Evolutionary conservation across 2,113 vertebrate species (phyloP).

Genomic region (Aegypius monachus): DNA sequence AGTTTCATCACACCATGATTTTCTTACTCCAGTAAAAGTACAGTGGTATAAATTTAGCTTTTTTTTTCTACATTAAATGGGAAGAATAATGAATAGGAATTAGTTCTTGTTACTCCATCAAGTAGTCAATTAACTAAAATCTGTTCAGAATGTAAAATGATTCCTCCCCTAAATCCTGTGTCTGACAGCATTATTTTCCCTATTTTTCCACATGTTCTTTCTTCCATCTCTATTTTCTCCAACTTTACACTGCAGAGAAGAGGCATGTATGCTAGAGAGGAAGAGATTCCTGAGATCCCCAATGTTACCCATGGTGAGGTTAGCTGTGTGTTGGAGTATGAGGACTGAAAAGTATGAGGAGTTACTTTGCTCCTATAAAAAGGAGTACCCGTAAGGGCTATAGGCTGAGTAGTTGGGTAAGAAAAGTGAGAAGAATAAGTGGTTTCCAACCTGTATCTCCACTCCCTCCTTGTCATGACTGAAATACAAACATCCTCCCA

Average conservation of each 20-base stretch:
- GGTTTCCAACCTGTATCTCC: not conserved
- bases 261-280: not conserved
- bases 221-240: not conserved
- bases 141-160: not conserved
- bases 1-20: not conserved
- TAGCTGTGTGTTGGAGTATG: not conserved
- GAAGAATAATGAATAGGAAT: not conserved
- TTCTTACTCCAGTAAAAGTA: not conserved
- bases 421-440: not conserved
- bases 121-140: not conserved
- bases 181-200: not conserved
- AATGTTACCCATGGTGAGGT: not conserved
- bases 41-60: not conserved
- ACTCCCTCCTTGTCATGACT: not conserved
- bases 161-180: not conserved
- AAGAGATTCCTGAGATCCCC: not conserved
- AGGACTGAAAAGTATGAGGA: not conserved
- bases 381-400: fast-evolving
- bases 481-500: not conserved
- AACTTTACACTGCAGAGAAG: not conserved
- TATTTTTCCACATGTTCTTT: not conserved
- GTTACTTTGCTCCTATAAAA: not conserved
- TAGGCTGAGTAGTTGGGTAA: not conserved
- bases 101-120: not conserved
- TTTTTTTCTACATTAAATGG: not conserved